A percentile compares a stretch with the other conserved stretches of the same genome.
phyloP scores from a whole-genome alignment of 2,113 vertebrate genomes.

The Echinops telfairi region DNA sequence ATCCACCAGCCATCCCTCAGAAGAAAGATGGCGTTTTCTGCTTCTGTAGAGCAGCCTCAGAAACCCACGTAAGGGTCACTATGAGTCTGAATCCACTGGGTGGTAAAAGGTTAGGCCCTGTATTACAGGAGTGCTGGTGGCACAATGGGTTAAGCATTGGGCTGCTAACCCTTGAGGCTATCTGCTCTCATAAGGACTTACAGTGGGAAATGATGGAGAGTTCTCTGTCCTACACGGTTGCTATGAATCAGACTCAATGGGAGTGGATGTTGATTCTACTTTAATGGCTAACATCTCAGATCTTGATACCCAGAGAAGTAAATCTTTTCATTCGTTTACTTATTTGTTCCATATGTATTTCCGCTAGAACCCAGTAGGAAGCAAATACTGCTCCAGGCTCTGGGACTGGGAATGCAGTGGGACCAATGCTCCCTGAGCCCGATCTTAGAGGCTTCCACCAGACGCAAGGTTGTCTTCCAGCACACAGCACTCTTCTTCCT shows the following conservation, averaged over 20 bases:
- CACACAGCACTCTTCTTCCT: not conserved
- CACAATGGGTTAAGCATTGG: no score
- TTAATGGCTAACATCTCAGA: not conserved
- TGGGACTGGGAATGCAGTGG: not conserved
- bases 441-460: not conserved
- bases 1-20: not conserved
- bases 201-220: not conserved
- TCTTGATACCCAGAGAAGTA: not conserved
- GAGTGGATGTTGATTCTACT: not conserved
- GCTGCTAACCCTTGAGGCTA: no score
- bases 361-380: not conserved
- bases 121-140: no score
- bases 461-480: not conserved
- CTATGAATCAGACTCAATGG: no score
- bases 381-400: not conserved
- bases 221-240: not conserved
- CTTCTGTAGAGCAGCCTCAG: no score
- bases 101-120: no score
- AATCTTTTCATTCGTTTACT: not conserved
- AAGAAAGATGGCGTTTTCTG: no score
- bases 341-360: not conserved
- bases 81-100: no score
- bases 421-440: not conserved
- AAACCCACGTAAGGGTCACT: no score
- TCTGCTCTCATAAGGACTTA: no score